Conservation (phyloP, 2,113 vertebrate genomes). For the Athene cunicularia region DNA sequence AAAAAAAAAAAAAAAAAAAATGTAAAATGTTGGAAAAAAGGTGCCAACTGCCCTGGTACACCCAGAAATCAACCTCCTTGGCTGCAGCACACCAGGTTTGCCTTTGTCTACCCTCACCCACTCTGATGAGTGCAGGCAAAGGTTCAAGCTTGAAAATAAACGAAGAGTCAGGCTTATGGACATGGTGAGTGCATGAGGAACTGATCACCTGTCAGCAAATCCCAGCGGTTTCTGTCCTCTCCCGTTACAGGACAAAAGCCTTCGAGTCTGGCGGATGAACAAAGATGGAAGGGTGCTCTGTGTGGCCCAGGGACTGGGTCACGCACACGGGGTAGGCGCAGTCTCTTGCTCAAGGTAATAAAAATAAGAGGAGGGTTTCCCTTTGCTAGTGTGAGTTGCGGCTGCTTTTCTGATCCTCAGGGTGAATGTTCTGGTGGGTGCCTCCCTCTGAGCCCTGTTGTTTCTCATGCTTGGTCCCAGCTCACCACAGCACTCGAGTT, state of each 20-base stretch:
- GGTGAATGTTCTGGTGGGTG: background rate
- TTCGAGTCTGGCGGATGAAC: constrained; percentile 90
- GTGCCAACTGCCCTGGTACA: background rate
- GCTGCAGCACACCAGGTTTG: rapidly evolving
- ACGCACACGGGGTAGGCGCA: constrained; percentile 86
- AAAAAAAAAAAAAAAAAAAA: background rate
- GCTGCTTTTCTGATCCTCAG: background rate
- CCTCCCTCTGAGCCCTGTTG: background rate
- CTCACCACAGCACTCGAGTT: background rate
- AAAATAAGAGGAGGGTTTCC: rapidly evolving
- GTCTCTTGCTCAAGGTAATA: constrained; percentile 90
- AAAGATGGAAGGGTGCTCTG: constrained; percentile 79
- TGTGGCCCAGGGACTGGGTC: constrained; percentile 86
- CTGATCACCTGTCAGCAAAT: rapidly evolving
- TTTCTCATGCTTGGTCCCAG: background rate
- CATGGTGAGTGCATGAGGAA: rapidly evolving
- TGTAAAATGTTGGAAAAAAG: background rate
- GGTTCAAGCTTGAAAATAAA: background rate
- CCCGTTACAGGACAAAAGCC: constrained; percentile 82
- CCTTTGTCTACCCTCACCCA: background rate
- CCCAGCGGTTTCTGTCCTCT: background rate
- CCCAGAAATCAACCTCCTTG: background rate
- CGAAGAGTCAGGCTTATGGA: rapidly evolving
- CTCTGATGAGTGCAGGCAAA: rapidly evolving
- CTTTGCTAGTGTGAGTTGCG: background rate